Evolutionary conservation across 2,888 invertebrate genomes (phyloP).

Genomic region (Corbicula japonica): DNA sequence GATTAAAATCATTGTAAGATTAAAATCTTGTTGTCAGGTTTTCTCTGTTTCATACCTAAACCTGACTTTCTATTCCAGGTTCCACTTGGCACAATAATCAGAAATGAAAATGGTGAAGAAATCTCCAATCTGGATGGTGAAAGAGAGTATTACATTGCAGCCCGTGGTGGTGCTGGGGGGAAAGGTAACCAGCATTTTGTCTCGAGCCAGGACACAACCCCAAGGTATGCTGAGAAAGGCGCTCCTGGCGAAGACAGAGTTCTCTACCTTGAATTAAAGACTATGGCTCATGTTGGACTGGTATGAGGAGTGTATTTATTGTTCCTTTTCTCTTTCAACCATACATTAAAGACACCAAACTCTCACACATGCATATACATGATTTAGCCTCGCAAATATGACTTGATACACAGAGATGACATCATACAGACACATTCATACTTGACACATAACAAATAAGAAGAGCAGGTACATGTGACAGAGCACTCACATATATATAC

Average conservation of each 20-base stretch:
- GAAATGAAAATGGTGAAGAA: conserved; percentile 88
- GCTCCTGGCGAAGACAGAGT: conserved; percentile 92
- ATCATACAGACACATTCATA: too few relatives aligned
- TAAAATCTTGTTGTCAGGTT: too few relatives aligned
- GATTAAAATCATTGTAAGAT: too few relatives aligned
- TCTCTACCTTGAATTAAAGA: conserved; percentile 92
- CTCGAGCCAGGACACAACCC: conserved; percentile 92
- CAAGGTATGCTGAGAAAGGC: conserved; percentile 95
- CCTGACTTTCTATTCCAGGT: conserved; percentile 88
- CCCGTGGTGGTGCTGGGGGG: conserved; percentile 98
- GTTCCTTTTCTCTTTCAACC: too few relatives aligned
- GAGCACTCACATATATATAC: too few relatives aligned
- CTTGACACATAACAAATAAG: too few relatives aligned
- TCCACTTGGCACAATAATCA: conserved; percentile 93
- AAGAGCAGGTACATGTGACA: too few relatives aligned
- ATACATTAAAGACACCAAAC: too few relatives aligned
- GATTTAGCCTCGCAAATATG: too few relatives aligned
- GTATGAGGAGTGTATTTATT: too few relatives aligned
- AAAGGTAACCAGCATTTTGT: conserved; percentile 97
- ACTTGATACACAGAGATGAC: too few relatives aligned
- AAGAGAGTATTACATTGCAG: conserved; percentile 95
- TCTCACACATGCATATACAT: too few relatives aligned
- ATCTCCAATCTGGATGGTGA: conserved; percentile 90
- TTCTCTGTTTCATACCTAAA: background rate
- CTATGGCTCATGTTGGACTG: conserved; percentile 96